Conservation (phyloP, 2,888 invertebrate genomes). For the Philopedon plagiatum region DNA sequence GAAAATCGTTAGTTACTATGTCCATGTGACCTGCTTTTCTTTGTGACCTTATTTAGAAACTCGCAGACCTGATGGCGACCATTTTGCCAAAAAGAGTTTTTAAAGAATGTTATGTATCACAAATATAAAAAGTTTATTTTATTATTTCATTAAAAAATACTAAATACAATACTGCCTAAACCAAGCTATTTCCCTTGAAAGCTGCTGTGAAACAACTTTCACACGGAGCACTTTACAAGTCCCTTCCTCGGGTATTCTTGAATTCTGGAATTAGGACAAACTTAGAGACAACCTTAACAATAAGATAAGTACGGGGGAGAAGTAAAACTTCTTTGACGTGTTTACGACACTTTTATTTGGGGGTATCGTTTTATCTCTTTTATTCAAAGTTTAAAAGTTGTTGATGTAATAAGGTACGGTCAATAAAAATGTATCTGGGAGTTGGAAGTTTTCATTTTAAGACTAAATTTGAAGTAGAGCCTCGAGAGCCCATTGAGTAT, state of each 20-base stretch:
- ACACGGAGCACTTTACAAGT: not conserved
- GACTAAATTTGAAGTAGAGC: no score
- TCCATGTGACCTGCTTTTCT: no score
- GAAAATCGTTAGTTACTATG: no score
- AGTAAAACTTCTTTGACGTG: slow-evolving; percentile 5
- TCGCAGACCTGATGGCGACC: no score
- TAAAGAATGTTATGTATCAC: no score
- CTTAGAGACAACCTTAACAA: not conserved
- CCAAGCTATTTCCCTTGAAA: not conserved
- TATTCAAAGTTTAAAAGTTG: not conserved
- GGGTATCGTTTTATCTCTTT: not conserved
- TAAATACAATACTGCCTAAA: not conserved
- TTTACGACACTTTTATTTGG: slow-evolving; percentile 15
- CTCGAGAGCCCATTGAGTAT: no score
- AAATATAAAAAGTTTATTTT: no score
- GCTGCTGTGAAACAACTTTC: slow-evolving; percentile 1
- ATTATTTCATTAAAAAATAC: no score
- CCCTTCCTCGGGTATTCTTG: not conserved
- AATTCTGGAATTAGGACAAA: slow-evolving; percentile 1
- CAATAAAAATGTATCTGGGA: not conserved
- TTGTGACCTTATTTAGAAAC: no score
- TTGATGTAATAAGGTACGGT: not conserved
- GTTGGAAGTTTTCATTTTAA: not conserved
- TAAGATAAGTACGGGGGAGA: not conserved
- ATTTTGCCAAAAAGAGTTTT: no score